Evolutionary conservation across 2,113 vertebrate genomes (phyloP).

Genomic region (Otus sunia): DNA sequence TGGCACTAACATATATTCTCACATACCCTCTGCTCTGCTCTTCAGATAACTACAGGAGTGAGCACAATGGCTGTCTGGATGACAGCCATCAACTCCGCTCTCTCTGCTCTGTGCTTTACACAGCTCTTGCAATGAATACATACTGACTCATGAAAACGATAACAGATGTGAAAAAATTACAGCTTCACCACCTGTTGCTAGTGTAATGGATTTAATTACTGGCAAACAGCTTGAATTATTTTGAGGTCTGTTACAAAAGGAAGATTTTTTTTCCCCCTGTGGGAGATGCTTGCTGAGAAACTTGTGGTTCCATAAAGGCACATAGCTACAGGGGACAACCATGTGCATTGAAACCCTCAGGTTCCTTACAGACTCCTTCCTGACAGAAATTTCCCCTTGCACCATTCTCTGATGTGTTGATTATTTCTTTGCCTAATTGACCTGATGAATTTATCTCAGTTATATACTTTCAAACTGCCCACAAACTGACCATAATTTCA

Average conservation of each 20-base stretch:
- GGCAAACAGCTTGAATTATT: conserved; percentile 34
- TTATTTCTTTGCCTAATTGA: conserved; percentile 12
- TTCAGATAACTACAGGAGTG: background rate
- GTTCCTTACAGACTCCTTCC: background rate
- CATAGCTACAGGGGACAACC: background rate
- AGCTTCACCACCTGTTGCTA: conserved; percentile 39
- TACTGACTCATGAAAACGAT: conserved; percentile 6
- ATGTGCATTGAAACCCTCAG: background rate
- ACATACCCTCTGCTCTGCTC: background rate
- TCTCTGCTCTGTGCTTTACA: background rate
- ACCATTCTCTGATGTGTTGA: background rate
- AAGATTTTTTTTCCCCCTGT: background rate
- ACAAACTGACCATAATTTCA: background rate
- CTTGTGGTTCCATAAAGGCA: background rate
- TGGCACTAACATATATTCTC: background rate
- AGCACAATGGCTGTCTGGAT: background rate
- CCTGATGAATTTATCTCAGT: background rate
- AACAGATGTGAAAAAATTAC: conserved; percentile 47
- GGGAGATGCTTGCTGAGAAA: background rate
- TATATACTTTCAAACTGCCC: background rate
- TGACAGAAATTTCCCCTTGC: background rate
- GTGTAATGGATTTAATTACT: conserved; percentile 50
- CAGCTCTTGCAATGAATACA: background rate
- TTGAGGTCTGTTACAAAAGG: conserved; percentile 14
- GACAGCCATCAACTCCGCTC: background rate